Conservation (phyloP, 2,797 vertebrate species). For the Pelobates cultripes region DNA sequence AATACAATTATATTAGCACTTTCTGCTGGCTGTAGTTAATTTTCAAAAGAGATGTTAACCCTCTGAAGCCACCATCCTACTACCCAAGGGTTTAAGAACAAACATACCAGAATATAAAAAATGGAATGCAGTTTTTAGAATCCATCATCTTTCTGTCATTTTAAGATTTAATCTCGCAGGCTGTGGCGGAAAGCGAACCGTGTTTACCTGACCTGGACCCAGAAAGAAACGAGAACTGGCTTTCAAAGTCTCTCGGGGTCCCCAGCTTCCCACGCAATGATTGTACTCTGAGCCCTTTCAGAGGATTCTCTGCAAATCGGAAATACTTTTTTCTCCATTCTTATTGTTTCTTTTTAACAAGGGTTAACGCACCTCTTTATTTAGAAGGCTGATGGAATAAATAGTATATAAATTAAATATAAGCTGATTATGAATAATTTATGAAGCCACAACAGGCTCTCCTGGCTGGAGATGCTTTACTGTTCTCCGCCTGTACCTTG, state of each 20-base stretch:
- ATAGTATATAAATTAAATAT: conserved; percentile 55
- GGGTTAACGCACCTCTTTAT: conserved; percentile 50
- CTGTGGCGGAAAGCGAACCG: conserved; percentile 22
- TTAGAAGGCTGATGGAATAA: conserved; percentile 53
- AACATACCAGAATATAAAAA: neutral
- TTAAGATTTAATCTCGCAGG: conserved; percentile 45
- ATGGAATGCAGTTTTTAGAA: conserved; percentile 21
- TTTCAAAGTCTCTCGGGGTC: conserved; percentile 30
- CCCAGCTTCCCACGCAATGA: neutral
- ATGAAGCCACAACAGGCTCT: conserved; percentile 52
- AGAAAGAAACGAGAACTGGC: neutral
- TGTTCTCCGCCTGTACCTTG: conserved; percentile 48
- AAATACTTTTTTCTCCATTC: conserved; percentile 13
- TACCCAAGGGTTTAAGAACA: neutral
- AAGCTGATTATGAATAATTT: conserved; percentile 50
- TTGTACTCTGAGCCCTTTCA: conserved; percentile 30
- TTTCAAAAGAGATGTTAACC: no score
- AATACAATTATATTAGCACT: no score
- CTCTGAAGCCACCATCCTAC: neutral
- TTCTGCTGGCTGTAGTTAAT: no score
- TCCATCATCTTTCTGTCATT: conserved; percentile 21
- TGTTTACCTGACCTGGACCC: conserved; percentile 36
- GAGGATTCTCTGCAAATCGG: neutral
- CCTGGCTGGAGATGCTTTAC: conserved; percentile 52
- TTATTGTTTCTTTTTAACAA: conserved; percentile 44